Conservation (phyloP, 2,113 vertebrate genomes). For the Marmota flaviventris region DNA sequence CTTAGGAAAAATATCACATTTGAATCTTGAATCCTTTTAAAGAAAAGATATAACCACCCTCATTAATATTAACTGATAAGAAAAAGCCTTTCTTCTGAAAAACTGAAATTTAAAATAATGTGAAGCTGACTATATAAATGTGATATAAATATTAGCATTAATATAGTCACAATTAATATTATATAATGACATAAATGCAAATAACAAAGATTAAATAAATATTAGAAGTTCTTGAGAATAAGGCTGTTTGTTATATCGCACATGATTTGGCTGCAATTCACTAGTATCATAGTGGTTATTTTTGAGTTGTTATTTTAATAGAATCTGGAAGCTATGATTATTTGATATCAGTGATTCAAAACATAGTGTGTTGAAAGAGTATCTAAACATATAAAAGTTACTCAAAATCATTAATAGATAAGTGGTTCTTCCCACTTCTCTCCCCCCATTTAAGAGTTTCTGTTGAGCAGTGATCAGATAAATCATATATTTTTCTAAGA, state of each 20-base stretch:
- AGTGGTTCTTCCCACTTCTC: not conserved
- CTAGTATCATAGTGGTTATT: not conserved
- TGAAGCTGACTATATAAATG: not conserved
- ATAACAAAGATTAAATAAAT: not conserved
- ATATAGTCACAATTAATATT: not conserved
- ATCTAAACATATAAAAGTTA: not conserved
- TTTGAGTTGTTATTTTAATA: not conserved
- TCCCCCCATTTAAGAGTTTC: not conserved
- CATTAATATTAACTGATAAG: conserved; percentile 46
- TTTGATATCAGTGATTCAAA: conserved; percentile 25
- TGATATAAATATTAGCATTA: conserved; percentile 30
- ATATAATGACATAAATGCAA: not conserved
- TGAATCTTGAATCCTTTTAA: not conserved
- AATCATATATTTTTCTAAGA: not conserved
- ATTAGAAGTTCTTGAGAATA: not conserved
- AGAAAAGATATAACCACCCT: not conserved
- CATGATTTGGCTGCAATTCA: not conserved
- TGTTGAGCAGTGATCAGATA: not conserved
- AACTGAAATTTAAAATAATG: not conserved
- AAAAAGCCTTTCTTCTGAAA: conserved; percentile 31
- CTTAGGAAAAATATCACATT: conserved; percentile 44
- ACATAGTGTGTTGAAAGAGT: not conserved
- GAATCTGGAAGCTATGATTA: not conserved
- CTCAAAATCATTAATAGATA: conserved; percentile 32
- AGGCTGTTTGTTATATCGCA: not conserved